Percentiles rank a stretch among this genome's conserved stretches.
These are phyloP conservation scores for Erpetoichthys calabaricus DNA, from an alignment of 2,797 vertebrate species.

Conservation along the genomic window DNA sequence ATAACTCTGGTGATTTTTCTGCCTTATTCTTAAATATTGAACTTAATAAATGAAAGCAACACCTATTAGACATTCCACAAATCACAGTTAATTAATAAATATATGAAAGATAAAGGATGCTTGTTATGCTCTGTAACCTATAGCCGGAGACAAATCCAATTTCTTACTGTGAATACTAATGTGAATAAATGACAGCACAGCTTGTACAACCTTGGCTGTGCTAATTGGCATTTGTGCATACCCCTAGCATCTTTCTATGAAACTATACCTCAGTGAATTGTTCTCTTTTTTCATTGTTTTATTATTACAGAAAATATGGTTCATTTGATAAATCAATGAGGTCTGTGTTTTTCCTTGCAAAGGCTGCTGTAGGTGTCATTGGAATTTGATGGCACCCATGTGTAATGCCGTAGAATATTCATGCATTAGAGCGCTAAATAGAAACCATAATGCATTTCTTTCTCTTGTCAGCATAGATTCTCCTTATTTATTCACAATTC, in stretches of 20 bases:
- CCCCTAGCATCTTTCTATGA: not conserved
- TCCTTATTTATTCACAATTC: constrained; percentile 5
- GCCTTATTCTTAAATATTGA: not conserved
- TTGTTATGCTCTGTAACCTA: constrained; percentile 5
- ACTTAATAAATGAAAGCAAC: not conserved
- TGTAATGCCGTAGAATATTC: not conserved
- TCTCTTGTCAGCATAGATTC: constrained; percentile 3
- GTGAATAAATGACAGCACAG: not conserved
- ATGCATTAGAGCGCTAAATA: constrained; percentile 1
- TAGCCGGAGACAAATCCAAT: not conserved
- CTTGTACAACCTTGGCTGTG: constrained; percentile 6
- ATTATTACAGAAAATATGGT: constrained; percentile 3
- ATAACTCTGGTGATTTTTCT: not conserved
- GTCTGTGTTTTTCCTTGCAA: no score
- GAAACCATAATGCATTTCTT: constrained; percentile 3
- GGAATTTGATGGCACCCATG: constrained; percentile 4
- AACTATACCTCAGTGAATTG: not conserved
- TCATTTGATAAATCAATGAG: not conserved
- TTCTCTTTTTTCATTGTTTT: not conserved
- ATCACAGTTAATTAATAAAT: constrained; percentile 1
- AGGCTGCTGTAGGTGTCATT: not conserved
- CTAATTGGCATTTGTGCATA: constrained; percentile 5
- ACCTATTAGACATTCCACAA: not conserved
- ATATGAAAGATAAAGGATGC: not conserved
- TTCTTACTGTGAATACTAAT: constrained; percentile 2